These are phyloP conservation scores for Drosophila cognata DNA, from an alignment of 2,888 invertebrate species.

Conservation along the genomic window DNA sequence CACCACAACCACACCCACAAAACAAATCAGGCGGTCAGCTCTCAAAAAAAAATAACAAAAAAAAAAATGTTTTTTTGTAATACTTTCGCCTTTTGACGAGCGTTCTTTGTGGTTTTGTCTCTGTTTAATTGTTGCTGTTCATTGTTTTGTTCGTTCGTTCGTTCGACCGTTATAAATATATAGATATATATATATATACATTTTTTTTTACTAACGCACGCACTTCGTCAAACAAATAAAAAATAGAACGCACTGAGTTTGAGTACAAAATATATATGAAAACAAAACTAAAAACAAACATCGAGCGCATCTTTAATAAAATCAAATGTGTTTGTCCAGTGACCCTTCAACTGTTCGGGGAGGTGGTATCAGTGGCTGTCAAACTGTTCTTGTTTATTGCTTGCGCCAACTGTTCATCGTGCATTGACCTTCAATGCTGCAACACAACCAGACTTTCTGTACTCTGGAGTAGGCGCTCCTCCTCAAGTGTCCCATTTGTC, in stretches of 20 bases:
- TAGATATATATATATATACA: background rate
- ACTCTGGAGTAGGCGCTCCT: background rate
- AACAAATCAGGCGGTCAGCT: slow-evolving; percentile 20
- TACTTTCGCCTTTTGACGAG: slow-evolving; percentile 9
- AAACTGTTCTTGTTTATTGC: background rate
- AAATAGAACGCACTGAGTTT: slow-evolving; percentile 53
- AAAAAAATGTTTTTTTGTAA: slow-evolving; percentile 17
- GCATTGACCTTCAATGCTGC: slow-evolving; percentile 17
- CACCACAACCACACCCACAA: slow-evolving; percentile 22
- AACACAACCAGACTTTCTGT: slow-evolving; percentile 1
- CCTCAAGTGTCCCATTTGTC: slow-evolving; percentile 70
- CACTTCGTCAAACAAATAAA: slow-evolving; percentile 32
- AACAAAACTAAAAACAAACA: slow-evolving; percentile 21
- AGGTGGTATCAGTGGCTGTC: background rate
- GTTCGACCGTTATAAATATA: slow-evolving; percentile 10
- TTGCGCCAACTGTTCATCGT: background rate
- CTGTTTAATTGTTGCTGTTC: background rate
- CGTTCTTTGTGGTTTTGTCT: slow-evolving; percentile 2
- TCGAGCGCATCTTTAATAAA: slow-evolving; percentile 12
- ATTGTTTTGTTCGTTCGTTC: slow-evolving; percentile 1
- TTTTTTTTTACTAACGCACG: slow-evolving; percentile 62
- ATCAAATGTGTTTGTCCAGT: slow-evolving; percentile 6
- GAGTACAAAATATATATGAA: slow-evolving; percentile 32
- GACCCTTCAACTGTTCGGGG: slow-evolving; percentile 1
- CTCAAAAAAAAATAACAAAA: background rate